A percentile compares a stretch with the other conserved stretches of the same genome.
Conservation (phyloP, 2,797 vertebrate species). For the Liasis olivaceus region DNA sequence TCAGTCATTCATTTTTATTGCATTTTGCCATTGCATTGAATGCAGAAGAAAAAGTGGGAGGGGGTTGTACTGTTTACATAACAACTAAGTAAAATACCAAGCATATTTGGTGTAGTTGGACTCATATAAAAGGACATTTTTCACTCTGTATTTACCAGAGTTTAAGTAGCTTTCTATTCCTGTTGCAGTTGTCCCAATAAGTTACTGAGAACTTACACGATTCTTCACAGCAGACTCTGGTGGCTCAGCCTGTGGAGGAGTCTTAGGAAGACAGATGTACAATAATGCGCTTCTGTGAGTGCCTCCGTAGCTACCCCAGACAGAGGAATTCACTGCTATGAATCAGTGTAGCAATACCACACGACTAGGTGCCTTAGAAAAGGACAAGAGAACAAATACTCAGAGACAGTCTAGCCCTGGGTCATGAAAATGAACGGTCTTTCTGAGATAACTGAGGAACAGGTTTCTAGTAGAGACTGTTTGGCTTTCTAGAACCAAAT, state of each 20-base stretch:
- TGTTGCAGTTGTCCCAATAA: background rate
- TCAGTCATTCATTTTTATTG: conserved; percentile 3
- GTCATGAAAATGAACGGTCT: background rate
- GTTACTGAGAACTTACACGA: background rate
- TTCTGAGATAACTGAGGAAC: background rate
- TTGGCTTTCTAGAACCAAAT: background rate
- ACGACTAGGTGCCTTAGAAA: background rate
- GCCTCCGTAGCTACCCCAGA: background rate
- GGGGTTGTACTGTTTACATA: background rate
- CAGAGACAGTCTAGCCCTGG: background rate
- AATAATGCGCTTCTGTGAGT: background rate
- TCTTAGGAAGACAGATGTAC: background rate
- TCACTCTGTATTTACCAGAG: background rate
- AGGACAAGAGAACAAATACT: background rate
- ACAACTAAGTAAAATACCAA: background rate
- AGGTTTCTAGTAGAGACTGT: background rate
- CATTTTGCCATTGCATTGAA: background rate
- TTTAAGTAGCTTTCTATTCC: background rate
- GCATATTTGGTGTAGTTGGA: background rate
- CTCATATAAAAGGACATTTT: background rate
- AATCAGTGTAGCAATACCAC: background rate
- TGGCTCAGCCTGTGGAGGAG: background rate
- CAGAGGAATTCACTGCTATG: background rate
- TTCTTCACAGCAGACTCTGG: background rate
- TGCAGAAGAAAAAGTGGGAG: background rate